phyloP scores from a whole-genome alignment of 2,888 invertebrate genomes.

The Cheiracanthium punctorium region DNA sequence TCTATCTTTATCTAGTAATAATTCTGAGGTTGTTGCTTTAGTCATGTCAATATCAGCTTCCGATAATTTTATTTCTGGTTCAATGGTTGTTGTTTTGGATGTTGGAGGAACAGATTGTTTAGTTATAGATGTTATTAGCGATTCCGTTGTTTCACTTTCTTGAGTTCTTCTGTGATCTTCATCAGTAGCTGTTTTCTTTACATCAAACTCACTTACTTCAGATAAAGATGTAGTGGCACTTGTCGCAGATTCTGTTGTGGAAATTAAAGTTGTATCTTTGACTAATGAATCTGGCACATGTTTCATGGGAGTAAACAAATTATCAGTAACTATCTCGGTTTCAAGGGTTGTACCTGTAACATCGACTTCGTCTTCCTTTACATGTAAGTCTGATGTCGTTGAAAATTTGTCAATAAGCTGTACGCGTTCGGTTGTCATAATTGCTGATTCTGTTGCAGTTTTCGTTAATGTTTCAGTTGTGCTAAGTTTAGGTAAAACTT shows the following conservation, averaged over 20 bases:
- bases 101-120: too few relatives aligned
- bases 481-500: too few relatives aligned
- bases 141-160: not conserved
- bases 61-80: too few relatives aligned
- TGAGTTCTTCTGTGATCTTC: not conserved
- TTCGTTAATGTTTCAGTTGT: too few relatives aligned
- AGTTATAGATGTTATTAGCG: too few relatives aligned
- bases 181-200: not conserved
- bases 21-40: too few relatives aligned
- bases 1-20: too few relatives aligned
- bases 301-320: slow-evolving; percentile 1
- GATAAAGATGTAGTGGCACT: not conserved
- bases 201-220: not conserved
- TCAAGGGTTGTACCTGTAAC: not conserved
- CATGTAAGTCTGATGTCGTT: not conserved
- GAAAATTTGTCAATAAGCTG: too few relatives aligned
- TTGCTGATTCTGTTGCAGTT: too few relatives aligned
- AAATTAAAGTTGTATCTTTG: not conserved
- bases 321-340: slow-evolving; percentile 18
- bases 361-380: not conserved
- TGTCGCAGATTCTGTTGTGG: not conserved
- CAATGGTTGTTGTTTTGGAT: too few relatives aligned
- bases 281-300: not conserved
- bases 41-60: too few relatives aligned
- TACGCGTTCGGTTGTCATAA: too few relatives aligned